Evolutionary conservation across 2,113 vertebrate genomes (phyloP).

Genomic region (Paedocypris sp.): DNA sequence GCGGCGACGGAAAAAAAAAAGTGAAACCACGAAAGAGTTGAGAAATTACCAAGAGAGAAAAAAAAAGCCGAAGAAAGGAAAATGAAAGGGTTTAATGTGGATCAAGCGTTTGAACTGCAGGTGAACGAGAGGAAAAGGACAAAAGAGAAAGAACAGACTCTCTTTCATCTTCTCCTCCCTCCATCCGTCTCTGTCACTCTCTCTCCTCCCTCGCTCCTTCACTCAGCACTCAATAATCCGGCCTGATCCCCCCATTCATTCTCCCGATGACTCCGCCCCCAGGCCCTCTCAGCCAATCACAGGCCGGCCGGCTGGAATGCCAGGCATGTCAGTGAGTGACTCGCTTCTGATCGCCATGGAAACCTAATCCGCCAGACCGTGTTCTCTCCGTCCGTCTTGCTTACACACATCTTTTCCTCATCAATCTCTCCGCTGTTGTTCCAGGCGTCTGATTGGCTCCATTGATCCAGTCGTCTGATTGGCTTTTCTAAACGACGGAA

Average conservation of each 20-base stretch:
- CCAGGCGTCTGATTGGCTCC: not conserved
- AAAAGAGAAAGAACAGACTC: no score
- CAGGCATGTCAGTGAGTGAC: conserved; percentile 51
- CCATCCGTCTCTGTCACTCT: conserved; percentile 56
- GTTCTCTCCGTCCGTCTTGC: conserved; percentile 27
- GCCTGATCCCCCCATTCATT: conserved; percentile 47
- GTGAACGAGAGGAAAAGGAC: no score
- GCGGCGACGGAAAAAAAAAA: conserved; percentile 2
- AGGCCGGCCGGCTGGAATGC: conserved; percentile 47
- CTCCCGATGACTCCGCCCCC: conserved; percentile 23
- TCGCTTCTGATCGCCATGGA: conserved; percentile 45
- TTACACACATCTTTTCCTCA: conserved; percentile 40
- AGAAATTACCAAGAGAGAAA: not conserved
- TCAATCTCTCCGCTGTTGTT: conserved; percentile 46
- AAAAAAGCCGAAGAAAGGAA: not conserved
- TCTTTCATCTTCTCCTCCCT: conserved; percentile 39
- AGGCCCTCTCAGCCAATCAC: conserved; percentile 44
- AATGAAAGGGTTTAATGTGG: conserved; percentile 23
- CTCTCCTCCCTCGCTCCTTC: conserved; percentile 39
- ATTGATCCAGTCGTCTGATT: conserved; percentile 9
- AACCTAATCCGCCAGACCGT: conserved; percentile 38
- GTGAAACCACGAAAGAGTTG: no score
- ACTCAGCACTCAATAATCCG: conserved; percentile 60
- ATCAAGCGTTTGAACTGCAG: no score
- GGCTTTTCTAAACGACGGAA: not conserved